Base-by-base conservation (phyloP, 1,140 invertebrate genomes). In the Pteromalus puparum region DNA sequence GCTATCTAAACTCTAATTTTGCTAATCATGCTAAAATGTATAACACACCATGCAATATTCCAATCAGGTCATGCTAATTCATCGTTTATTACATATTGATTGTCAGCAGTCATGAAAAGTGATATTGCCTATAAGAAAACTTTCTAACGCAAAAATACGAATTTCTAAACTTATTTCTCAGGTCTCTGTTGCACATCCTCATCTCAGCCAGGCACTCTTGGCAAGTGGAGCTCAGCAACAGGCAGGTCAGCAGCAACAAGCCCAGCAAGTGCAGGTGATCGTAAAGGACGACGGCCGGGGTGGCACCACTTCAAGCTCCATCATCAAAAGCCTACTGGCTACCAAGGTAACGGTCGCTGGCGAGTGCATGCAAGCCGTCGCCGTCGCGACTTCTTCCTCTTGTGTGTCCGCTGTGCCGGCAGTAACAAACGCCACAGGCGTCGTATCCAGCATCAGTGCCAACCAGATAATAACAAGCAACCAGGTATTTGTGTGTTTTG, bases 291-390 rank as follows among this genome's bases (percentile, higher is more conserved):
- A 91, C 77, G 89, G 89, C 74, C 88, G 73, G 85, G 79, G 73
- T 21, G 67, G 90, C 90, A 89, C 92, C 34, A 91, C 92, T 38
- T 92, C 92, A 78, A 95, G 95, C 88, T 96, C 96, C 83, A 94
- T 97, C 88, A 97, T 98, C 90, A 97, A 97, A 93, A 97, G 95
- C 93, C 94, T 98, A 81, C 93, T 98, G 92, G 97, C 97, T 86
- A 97, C 95, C 92, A 98, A 97, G 94, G 96, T 98, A 94, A 96
- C 94, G 86, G 89, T 92, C 91, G 92, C 91, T 91, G 92, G 92
- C 90, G 94, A 94, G 91, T 94, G 94, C 94, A 94, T 95, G 94
- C 88, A 94, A 93, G 92, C 90, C 88, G 90, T 91, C 91, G 74
- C 61, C 2, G 65, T 21, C 24, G 46, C 73, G 2, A 28, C 53